Percentiles rank a stretch among this genome's conserved stretches.
phyloP scores from a whole-genome alignment of 1,140 invertebrate genomes.

The Tribolium madens region DNA sequence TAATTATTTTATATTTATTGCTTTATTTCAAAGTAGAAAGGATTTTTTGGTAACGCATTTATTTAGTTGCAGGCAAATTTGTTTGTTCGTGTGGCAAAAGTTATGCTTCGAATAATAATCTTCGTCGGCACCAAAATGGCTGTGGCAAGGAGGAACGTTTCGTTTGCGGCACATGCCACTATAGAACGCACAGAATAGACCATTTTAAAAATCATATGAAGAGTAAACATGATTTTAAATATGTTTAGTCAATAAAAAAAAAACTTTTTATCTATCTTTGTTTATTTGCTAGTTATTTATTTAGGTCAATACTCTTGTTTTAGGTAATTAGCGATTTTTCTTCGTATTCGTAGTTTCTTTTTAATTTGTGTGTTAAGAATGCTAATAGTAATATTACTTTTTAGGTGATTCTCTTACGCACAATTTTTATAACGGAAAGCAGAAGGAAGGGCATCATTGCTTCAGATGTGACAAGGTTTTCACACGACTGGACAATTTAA shows the following conservation, averaged over 20 bases:
- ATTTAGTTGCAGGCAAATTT: slow-evolving; percentile 8
- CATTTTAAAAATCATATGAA: slow-evolving; percentile 50
- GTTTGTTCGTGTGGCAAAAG: slow-evolving; percentile 6
- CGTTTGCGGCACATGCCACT: slow-evolving; percentile 45
- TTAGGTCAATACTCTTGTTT: background rate
- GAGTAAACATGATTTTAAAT: background rate
- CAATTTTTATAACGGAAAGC: background rate
- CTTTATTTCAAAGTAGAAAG: background rate
- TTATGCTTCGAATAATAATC: background rate
- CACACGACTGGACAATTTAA: slow-evolving; percentile 63
- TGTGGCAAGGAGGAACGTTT: slow-evolving; percentile 51
- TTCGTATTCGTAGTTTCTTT: background rate
- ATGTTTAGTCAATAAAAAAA: background rate
- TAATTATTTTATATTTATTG: background rate
- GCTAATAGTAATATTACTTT: background rate
- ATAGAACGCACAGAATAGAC: slow-evolving; percentile 50
- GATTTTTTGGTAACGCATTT: background rate
- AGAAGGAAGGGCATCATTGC: slow-evolving; percentile 46
- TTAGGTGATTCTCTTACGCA: background rate
- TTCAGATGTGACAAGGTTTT: slow-evolving; percentile 57
- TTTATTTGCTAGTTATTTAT: background rate
- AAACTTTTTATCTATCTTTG: background rate
- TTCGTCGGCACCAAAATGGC: slow-evolving; percentile 23
- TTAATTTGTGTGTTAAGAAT: background rate
- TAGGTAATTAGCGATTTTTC: background rate